Percentiles rank a stretch among this genome's conserved stretches.
Conservation (phyloP, 37 sponge, comb jelly and placozoan species). For the Aphrocallistes beatrix region DNA sequence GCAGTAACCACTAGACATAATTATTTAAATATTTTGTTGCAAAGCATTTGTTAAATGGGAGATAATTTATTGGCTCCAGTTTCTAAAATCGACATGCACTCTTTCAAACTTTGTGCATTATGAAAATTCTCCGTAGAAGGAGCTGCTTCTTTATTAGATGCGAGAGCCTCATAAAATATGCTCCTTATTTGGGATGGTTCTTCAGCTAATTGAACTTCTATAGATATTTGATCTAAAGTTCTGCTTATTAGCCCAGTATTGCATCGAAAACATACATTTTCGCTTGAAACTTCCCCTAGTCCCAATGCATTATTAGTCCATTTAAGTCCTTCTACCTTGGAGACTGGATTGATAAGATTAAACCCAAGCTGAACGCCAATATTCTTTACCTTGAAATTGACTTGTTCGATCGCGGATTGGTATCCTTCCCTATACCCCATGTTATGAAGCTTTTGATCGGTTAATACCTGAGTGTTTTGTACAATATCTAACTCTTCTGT, state of each 20-base stretch:
- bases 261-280: too few species aligned
- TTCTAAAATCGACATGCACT: neutral
- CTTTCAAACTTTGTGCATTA: neutral
- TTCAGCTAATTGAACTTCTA: neutral
- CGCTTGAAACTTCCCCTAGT: too few species aligned
- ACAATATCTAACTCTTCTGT: neutral
- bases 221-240: too few species aligned
- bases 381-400: neutral
- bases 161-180: neutral
- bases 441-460: neutral
- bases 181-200: neutral
- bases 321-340: neutral
- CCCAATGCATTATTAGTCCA: neutral
- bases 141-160: neutral
- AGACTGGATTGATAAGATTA: neutral
- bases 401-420: neutral
- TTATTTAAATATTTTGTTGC: neutral
- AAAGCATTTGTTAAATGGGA: neutral
- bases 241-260: too few species aligned
- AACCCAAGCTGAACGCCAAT: neutral
- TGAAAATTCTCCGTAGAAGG: neutral
- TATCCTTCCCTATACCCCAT: slow-evolving; percentile 4
- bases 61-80: neutral
- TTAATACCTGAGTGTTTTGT: neutral
- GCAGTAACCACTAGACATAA: too few species aligned